Evolutionary conservation across 2,888 invertebrate species (phyloP).

Genomic region (Phragmatobia fuliginosa): DNA sequence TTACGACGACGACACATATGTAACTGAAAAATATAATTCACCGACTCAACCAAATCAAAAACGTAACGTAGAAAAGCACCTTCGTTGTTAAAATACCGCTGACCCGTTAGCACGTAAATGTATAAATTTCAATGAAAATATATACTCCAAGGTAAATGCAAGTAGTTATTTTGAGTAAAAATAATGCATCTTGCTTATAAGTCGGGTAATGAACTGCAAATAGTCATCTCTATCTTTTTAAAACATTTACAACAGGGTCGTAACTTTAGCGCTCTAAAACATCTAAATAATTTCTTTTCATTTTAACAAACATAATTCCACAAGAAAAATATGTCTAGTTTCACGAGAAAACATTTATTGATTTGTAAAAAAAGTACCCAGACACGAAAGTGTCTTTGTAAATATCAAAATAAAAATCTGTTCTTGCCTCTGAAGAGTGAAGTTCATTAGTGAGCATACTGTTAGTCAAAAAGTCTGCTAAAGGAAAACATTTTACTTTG

Average conservation of each 20-base stretch:
- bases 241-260: too few species aligned
- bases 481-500: neutral
- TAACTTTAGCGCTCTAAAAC: too few species aligned
- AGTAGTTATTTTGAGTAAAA: conserved; percentile 47
- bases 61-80: conserved; percentile 26
- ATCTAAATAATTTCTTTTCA: too few species aligned
- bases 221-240: too few species aligned
- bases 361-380: too few species aligned
- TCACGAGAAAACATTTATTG: too few species aligned
- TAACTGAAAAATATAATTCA: conserved; percentile 30
- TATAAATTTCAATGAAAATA: conserved; percentile 58
- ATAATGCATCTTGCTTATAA: neutral
- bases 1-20: conserved; percentile 33
- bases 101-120: conserved; percentile 56
- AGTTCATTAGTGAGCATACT: neutral
- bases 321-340: too few species aligned
- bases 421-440: neutral
- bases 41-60: conserved; percentile 22
- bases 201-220: neutral
- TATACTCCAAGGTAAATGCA: conserved; percentile 46
- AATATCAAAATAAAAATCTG: neutral
- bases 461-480: neutral
- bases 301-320: too few species aligned
- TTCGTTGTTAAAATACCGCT: conserved; percentile 55
- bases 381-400: too few species aligned